A percentile compares a stretch with the other conserved stretches of the same genome.
Evolutionary conservation across 2,888 invertebrate species (phyloP).

Genomic region (Sarcophaga carnaria): DNA sequence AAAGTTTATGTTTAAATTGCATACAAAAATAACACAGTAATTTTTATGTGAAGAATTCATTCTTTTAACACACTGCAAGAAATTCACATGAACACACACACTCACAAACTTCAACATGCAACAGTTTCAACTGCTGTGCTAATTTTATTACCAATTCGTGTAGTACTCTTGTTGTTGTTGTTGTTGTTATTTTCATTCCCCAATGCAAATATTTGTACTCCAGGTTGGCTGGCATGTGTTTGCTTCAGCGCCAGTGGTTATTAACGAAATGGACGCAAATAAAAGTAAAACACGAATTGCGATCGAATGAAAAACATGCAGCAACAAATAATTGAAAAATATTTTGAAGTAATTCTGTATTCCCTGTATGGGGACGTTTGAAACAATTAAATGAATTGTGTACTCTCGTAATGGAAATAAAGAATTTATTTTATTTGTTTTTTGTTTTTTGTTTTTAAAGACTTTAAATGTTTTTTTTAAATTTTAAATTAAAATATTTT

Average conservation of each 20-base stretch:
- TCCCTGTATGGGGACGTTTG: not conserved
- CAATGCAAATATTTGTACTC: slow-evolving; percentile 8
- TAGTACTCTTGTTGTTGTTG: not conserved
- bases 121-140: slow-evolving; percentile 46
- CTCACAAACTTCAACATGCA: slow-evolving; percentile 7
- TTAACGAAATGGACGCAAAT: not conserved
- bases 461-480: no score
- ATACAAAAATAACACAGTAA: not conserved
- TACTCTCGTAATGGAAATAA: no score
- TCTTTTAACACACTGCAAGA: slow-evolving; percentile 1
- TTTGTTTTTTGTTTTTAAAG: not conserved
- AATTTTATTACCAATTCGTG: slow-evolving; percentile 29
- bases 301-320: not conserved
- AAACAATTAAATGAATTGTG: not conserved
- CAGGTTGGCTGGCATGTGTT: slow-evolving; percentile 44
- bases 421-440: not conserved
- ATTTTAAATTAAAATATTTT: no score
- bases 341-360: no score
- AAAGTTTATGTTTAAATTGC: not conserved
- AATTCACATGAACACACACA: not conserved
- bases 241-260: slow-evolving; percentile 17
- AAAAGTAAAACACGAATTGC: not conserved
- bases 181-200: not conserved
- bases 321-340: no score
- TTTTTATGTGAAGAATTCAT: not conserved